Evolutionary conservation across 2,888 invertebrate species (phyloP), one percentile per base, ranked within the genome.

Genomic region (Glaucopsyche alexis): DNA sequence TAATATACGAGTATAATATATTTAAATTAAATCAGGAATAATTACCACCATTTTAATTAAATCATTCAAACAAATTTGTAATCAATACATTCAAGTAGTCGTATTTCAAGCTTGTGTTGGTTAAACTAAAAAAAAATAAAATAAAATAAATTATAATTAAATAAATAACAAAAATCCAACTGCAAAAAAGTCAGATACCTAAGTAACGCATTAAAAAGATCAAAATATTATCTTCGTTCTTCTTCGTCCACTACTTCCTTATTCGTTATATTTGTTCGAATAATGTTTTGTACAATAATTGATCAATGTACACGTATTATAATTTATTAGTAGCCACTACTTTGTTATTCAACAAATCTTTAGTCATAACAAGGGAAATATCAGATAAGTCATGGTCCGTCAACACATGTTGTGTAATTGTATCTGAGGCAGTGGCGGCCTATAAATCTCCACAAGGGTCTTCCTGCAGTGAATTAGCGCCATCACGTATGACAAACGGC

Each of bases 401-500:
- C 55, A 42, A 16, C 65, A 50, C 67, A 67, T 67, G 72, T 66
- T 52, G 38, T 72, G 67, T 72, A 72, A 72, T 72, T 52, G 64
- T 66, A 52, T 50, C 60, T 64, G 29, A 69, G 67, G 38, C 60
- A 13, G 60, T 38, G 60, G 5, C 5, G 19, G 6, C 1, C 29
- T 60, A 60, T 60, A 60, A 60, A 60, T 60, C 60, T 60, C 14
- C 4, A 1, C 9, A 29, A 60, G 60, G 60, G 60, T 60, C 60
- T 60, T 19, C 60, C 13, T 60, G 60, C 60, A 60, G 60, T 86
- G 85, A 88, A 90, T 88, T 84, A 87, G 82, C 78, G 81, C 83
- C 83, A 88, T 89, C 87, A 87, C 83, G 78, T 83, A 86, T 90
- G 90, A 91, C 89, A 90, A 88, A 90, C 87, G 83, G 81, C 83